Evolutionary conservation across 2,888 invertebrate genomes (phyloP).

Genomic region (Drosophila mulleri): DNA sequence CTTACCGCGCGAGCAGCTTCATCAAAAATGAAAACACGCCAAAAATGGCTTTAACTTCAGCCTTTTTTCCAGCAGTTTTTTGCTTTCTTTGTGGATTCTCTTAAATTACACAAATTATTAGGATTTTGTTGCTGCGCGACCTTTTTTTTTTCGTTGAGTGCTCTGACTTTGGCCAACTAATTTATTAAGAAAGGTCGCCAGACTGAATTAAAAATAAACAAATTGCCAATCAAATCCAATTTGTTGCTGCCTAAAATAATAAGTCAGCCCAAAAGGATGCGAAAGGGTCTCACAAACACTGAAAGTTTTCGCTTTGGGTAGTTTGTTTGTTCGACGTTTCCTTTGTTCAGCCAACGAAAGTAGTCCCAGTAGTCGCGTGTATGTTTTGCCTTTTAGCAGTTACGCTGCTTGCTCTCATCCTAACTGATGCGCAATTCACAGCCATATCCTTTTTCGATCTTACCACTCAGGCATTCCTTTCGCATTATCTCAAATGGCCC

Average conservation of each 20-base stretch:
- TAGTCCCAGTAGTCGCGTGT: neutral
- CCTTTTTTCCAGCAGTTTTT: neutral
- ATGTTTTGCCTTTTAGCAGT: neutral
- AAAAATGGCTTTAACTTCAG: neutral
- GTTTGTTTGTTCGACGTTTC: constrained; percentile 32
- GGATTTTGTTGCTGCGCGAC: constrained; percentile 36
- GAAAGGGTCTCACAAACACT: constrained; percentile 18
- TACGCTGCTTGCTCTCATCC: too few relatives aligned
- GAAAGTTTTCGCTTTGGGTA: constrained; percentile 34
- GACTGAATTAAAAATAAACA: constrained; percentile 70
- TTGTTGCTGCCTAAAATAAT: constrained; percentile 67
- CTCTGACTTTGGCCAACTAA: constrained; percentile 35
- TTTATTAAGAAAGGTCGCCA: constrained; percentile 55
- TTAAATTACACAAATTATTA: constrained; percentile 53
- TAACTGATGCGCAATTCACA: neutral
- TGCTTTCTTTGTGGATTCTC: neutral
- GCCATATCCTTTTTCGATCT: neutral
- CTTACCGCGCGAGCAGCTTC: constrained; percentile 27
- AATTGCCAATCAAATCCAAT: constrained; percentile 67
- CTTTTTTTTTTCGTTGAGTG: constrained; percentile 35
- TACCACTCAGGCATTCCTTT: too few relatives aligned
- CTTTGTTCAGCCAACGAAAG: constrained; percentile 22
- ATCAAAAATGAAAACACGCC: neutral
- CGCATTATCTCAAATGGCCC: neutral
- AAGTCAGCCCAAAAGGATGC: constrained; percentile 32